phyloP scores from a whole-genome alignment of 2,797 vertebrate species.

The Acanthiza pusilla region DNA sequence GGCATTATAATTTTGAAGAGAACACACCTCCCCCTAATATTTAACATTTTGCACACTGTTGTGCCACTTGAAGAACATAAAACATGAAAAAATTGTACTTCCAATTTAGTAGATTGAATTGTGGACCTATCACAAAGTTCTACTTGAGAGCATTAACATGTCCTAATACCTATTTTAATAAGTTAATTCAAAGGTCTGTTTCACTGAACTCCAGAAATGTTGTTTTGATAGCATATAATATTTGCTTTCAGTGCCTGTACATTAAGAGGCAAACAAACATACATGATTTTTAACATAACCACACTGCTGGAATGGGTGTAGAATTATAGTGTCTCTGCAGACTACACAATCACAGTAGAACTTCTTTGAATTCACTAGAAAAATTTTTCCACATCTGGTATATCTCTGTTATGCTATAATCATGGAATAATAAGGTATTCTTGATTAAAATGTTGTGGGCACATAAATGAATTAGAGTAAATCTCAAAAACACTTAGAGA shows the following conservation, averaged over 20 bases:
- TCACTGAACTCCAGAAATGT: background rate
- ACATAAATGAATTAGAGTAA: background rate
- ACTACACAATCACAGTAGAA: background rate
- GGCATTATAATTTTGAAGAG: background rate
- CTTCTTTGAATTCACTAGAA: background rate
- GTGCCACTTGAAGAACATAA: background rate
- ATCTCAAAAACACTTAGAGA: background rate
- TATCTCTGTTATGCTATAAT: background rate
- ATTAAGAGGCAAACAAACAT: background rate
- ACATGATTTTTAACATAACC: background rate
- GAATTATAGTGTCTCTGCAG: background rate
- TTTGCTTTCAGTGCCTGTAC: background rate
- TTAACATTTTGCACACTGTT: background rate
- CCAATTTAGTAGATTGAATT: background rate
- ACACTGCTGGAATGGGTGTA: background rate
- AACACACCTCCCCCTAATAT: accelerated
- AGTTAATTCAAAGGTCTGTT: background rate
- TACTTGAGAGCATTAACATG: background rate
- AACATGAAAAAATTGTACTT: background rate
- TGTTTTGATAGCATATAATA: background rate
- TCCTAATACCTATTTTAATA: background rate
- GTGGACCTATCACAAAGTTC: background rate
- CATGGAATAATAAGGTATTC: background rate
- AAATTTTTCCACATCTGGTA: background rate
- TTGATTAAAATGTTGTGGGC: background rate